A percentile compares a stretch with the other conserved stretches of the same genome.
Evolutionary conservation across 2,888 invertebrate genomes (phyloP).

Genomic region (Leptogaster cylindrica): DNA sequence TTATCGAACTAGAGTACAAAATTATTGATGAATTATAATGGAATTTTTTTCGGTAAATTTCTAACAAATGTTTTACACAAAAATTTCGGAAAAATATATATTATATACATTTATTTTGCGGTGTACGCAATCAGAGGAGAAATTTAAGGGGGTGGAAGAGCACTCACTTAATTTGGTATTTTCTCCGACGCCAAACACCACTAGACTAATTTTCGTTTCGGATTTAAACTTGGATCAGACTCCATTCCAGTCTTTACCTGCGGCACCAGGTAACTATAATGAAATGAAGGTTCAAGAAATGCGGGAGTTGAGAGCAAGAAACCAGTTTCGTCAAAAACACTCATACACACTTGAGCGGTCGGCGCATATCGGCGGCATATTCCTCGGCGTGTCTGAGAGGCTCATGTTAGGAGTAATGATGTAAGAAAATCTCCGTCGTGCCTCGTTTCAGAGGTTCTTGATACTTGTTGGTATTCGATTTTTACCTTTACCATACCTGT

Average conservation of each 20-base stretch:
- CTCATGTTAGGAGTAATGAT: slow-evolving; percentile 30
- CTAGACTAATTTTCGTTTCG: slow-evolving; percentile 62
- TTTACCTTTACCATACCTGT: not conserved
- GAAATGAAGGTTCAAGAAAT: slow-evolving; percentile 41
- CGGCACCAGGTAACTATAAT: slow-evolving; percentile 33
- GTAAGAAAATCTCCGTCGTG: slow-evolving; percentile 34
- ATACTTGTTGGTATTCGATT: slow-evolving; percentile 33
- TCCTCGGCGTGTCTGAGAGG: slow-evolving; percentile 14
- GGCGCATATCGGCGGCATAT: not conserved
- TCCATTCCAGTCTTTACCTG: slow-evolving; percentile 35
- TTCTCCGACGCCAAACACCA: slow-evolving; percentile 61
- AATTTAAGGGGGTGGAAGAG: slow-evolving; percentile 25
- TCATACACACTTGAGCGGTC: not conserved
- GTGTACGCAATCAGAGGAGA: no score
- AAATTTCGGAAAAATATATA: slow-evolving; percentile 8
- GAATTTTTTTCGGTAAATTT: no score
- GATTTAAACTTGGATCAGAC: slow-evolving; percentile 59
- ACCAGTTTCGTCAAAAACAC: slow-evolving; percentile 30
- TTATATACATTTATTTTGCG: no score
- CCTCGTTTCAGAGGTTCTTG: slow-evolving; percentile 33
- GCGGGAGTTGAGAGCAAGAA: slow-evolving; percentile 42
- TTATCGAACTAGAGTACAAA: not conserved
- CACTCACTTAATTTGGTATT: slow-evolving; percentile 53
- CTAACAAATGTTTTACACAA: no score
- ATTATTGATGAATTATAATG: no score